phyloP scores from a whole-genome alignment of 2,888 invertebrate genomes.

The Oscheius onirici region DNA sequence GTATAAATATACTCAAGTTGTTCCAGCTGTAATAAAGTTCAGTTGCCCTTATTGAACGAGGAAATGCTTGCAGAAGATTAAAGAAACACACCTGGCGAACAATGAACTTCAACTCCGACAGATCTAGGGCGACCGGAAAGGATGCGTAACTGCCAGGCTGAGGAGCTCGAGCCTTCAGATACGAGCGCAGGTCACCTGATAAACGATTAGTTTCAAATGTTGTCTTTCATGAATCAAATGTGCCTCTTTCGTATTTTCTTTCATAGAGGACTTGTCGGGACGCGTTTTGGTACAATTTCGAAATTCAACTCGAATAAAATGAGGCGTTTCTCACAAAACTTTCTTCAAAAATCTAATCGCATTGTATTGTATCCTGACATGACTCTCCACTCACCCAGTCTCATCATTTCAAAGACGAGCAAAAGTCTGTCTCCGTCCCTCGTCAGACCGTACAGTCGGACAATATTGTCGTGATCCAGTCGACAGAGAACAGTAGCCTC shows the following conservation, averaged over 20 bases:
- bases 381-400: slow-evolving; percentile 89
- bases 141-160: slow-evolving; percentile 56
- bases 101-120: slow-evolving; percentile 58
- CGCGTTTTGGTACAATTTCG: too few relatives aligned
- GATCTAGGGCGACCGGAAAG: slow-evolving; percentile 80
- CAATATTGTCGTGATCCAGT: slow-evolving; percentile 92
- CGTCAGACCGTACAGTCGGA: slow-evolving; percentile 72
- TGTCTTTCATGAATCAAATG: too few relatives aligned
- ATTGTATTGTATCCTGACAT: too few relatives aligned
- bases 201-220: too few relatives aligned
- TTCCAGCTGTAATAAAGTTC: too few relatives aligned
- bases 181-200: slow-evolving; percentile 62
- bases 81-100: slow-evolving; percentile 76
- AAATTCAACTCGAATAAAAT: too few relatives aligned
- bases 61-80: background rate
- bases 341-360: too few relatives aligned
- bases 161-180: slow-evolving; percentile 57
- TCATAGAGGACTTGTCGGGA: too few relatives aligned
- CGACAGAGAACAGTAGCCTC: slow-evolving; percentile 89
- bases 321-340: too few relatives aligned
- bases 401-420: slow-evolving; percentile 94
- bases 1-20: too few relatives aligned
- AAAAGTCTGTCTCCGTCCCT: slow-evolving; percentile 80
- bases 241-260: too few relatives aligned
- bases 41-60: too few relatives aligned